These are phyloP conservation scores for Diachasmimorpha longicaudata DNA, from an alignment of 1,140 invertebrate species.

Conservation along the genomic window DNA sequence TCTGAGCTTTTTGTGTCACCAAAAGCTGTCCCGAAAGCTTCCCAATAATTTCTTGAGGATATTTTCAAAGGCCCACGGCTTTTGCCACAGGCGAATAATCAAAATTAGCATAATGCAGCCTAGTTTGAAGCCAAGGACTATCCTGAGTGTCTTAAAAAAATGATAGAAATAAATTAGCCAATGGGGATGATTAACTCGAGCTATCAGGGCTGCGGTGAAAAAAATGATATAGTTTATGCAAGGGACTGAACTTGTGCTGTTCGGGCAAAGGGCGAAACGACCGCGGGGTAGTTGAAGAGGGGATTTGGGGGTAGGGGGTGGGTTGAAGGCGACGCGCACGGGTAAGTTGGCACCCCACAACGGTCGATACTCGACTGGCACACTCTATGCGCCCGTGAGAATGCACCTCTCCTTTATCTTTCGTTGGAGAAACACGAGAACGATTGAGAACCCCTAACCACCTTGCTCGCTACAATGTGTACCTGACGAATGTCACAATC, in stretches of 20 bases:
- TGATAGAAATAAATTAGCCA: no score
- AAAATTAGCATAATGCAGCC: no score
- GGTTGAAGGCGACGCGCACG: conserved; percentile 24
- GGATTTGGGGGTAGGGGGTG: conserved; percentile 4
- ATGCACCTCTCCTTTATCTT: not conserved
- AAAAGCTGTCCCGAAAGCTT: no score
- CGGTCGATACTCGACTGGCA: conserved; percentile 44
- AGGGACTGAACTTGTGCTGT: conserved; percentile 16
- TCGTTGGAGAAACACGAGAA: not conserved
- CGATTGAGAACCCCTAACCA: conserved; percentile 16
- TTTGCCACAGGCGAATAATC: no score
- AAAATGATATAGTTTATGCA: not conserved
- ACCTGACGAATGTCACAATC: not conserved
- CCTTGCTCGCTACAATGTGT: not conserved
- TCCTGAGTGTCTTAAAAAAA: no score
- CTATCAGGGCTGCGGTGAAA: not conserved
- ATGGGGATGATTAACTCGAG: no score
- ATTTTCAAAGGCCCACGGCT: no score
- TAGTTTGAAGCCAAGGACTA: no score
- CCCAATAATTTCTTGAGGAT: no score
- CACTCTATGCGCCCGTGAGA: conserved; percentile 13
- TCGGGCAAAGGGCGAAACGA: conserved; percentile 31
- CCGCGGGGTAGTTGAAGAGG: not conserved
- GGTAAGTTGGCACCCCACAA: conserved; percentile 28
- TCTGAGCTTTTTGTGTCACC: no score